Conservation (phyloP, 2,113 vertebrate species). For the Fulica atra region DNA sequence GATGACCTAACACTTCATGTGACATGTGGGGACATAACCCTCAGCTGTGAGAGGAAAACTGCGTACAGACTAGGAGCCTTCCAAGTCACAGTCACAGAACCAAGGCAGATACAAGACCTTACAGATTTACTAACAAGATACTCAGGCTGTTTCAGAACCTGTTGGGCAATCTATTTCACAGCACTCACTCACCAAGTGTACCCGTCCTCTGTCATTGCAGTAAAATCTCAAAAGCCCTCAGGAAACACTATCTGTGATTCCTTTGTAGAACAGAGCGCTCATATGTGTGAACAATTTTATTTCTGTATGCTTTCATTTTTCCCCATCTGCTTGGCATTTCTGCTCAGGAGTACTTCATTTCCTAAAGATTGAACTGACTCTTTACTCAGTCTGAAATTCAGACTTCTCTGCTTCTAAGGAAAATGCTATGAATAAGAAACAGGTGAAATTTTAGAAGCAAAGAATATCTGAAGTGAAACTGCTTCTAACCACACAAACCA, state of each 20-base stretch:
- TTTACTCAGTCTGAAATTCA: constrained; percentile 1
- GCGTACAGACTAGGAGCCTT: neutral
- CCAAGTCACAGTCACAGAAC: neutral
- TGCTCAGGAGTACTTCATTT: neutral
- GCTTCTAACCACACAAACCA: neutral
- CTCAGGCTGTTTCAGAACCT: neutral
- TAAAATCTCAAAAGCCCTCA: neutral
- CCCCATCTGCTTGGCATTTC: neutral
- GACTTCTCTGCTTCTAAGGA: neutral
- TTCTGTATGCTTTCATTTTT: neutral
- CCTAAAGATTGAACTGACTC: neutral
- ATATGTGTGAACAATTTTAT: neutral
- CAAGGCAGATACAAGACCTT: neutral
- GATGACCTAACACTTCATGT: constrained; percentile 56
- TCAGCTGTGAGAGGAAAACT: constrained; percentile 38
- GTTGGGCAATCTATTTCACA: neutral
- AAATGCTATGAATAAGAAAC: constrained; percentile 18
- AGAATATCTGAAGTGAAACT: neutral
- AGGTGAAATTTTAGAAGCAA: constrained; percentile 35
- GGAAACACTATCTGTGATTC: neutral
- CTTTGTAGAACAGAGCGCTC: neutral
- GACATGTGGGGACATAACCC: constrained; percentile 18
- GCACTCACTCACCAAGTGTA: neutral
- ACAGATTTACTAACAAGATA: neutral
- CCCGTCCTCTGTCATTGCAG: neutral